Conservation (phyloP, 2,113 vertebrate species). For the Eidolon helvum region DNA sequence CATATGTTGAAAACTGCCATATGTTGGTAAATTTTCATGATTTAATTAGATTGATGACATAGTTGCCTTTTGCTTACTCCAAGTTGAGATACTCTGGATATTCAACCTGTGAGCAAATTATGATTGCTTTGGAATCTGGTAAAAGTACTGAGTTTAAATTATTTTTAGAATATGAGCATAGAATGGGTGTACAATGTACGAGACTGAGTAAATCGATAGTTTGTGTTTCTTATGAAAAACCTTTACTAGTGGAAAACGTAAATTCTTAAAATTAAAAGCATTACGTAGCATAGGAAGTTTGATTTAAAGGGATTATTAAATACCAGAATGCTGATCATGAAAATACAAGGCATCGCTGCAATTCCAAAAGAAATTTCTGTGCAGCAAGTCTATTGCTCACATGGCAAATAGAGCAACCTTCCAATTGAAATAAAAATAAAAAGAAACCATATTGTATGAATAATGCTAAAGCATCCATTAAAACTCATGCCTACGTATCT, state of each 20-base stretch:
- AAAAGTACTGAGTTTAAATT: background rate
- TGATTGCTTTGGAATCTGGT: background rate
- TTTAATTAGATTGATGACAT: background rate
- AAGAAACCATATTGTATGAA: background rate
- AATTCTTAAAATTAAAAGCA: conserved; percentile 4
- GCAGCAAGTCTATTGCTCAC: background rate
- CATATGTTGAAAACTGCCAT: background rate
- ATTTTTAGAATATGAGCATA: background rate
- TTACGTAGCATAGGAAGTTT: background rate
- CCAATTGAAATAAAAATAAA: background rate
- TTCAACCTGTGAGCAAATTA: background rate
- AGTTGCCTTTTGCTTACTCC: background rate
- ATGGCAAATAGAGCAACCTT: background rate
- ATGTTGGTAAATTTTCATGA: background rate
- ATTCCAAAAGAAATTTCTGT: background rate
- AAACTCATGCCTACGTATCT: background rate
- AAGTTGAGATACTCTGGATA: background rate
- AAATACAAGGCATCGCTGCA: background rate
- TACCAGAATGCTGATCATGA: background rate
- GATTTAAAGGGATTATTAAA: background rate
- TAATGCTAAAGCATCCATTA: background rate
- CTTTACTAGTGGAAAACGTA: background rate
- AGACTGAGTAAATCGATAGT: background rate
- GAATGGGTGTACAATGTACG: background rate
- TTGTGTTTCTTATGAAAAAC: background rate